Evolutionary conservation across 2,113 vertebrate genomes (phyloP), one percentile per base, ranked within the genome.

Genomic region (Mungos mungo): DNA sequence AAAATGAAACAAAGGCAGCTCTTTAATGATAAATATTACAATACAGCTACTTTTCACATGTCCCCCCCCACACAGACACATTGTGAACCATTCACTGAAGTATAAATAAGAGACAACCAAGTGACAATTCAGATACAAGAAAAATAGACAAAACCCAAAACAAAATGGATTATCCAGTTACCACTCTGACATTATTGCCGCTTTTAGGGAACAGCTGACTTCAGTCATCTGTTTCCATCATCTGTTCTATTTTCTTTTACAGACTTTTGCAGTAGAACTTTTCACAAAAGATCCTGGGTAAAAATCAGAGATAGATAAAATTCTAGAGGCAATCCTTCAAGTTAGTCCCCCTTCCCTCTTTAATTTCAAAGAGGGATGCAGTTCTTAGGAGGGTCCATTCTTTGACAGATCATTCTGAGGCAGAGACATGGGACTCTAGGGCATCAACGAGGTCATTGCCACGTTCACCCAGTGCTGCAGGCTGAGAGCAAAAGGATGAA

Each of bases 201-300:
- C 96, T 98, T 96, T 97, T 88, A 97, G 69, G 90, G 87, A 98
- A 90, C 90, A 95, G 88, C 94, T 96, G 88, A 97, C 92, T 97
- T 82, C 68, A 95, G 94, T 86, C 87, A 96, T 97, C 95, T 88
- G 35, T 97, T 96, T 95, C 94, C 54, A 97, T 98, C 95, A 97
- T 96, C 76, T 96, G 83, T 87, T 97, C 90, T 95, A 31, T 91
- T 97, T 96, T 96, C 90, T 96, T 90, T 88, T 95, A 29, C 35
- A 93, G 96, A 86, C 84, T 88, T 97, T 77, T 80, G 54, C 38
- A 31, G 25, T 9, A 10, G 47, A 95, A 97, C 66, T 94, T 97
- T 96, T 79, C 63, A 88, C 76, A 85, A 95, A 97, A 85, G 76
- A 95, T 93, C 3, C 83, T 93, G 45, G 45, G n/a, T 72, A 60